These are phyloP conservation scores for Beris chalybata DNA, from an alignment of 2,888 invertebrate genomes.

Conservation along the genomic window DNA sequence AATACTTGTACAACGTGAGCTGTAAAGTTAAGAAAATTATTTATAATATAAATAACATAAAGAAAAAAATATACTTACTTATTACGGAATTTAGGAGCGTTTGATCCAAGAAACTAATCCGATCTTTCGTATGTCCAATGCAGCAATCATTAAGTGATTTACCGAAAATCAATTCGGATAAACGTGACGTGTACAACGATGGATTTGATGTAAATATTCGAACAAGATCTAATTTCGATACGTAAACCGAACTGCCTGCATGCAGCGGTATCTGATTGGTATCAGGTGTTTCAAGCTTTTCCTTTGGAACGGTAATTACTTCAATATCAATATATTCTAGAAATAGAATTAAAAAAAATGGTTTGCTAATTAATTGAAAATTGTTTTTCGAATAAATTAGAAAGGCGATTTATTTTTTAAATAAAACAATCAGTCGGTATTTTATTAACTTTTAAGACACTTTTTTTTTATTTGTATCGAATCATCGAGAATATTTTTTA, in stretches of 20 bases:
- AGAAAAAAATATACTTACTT: slow-evolving; percentile 45
- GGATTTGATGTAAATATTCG: slow-evolving; percentile 51
- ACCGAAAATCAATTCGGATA: slow-evolving; percentile 53
- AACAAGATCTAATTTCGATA: slow-evolving; percentile 50
- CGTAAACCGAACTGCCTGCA: slow-evolving; percentile 51
- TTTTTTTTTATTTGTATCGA: no score
- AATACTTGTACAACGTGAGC: slow-evolving; percentile 54
- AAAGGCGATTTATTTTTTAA: no score
- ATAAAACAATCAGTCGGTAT: no score
- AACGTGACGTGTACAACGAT: slow-evolving; percentile 51
- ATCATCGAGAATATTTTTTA: no score
- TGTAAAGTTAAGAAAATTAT: slow-evolving; percentile 40
- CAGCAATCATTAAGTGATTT: slow-evolving; percentile 39
- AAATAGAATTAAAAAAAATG: no score
- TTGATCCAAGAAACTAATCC: slow-evolving; percentile 44
- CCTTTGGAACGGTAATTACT: no score
- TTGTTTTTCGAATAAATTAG: no score
- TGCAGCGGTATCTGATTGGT: slow-evolving; percentile 50
- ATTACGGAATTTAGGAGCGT: slow-evolving; percentile 49
- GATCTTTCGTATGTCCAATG: slow-evolving; percentile 42
- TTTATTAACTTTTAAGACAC: no score
- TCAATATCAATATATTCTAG: no score
- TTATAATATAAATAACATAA: not conserved
- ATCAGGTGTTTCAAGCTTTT: no score
- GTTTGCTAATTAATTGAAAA: no score